phyloP scores from a whole-genome alignment of 2,113 vertebrate genomes.

The Brachionichthys hirsutus region DNA sequence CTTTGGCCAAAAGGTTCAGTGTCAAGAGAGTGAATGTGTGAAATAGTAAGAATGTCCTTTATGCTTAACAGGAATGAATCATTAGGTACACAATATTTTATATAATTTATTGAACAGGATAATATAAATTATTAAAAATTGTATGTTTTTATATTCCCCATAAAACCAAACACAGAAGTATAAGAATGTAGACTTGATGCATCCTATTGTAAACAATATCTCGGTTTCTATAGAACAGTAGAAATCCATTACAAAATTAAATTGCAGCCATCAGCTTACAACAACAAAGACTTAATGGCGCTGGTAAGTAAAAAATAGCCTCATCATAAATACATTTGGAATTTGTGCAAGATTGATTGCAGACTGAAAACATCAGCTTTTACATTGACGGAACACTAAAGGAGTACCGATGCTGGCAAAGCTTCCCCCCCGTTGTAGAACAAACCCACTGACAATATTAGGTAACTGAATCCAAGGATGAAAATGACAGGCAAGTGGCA shows the following conservation, averaged over 20 bases:
- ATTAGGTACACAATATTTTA: background rate
- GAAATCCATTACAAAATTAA: background rate
- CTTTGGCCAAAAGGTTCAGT: too few relatives aligned
- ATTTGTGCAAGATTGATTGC: slow-evolving; percentile 9
- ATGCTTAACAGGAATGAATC: too few relatives aligned
- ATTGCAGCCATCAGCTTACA: slow-evolving; percentile 1
- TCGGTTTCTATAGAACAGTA: background rate
- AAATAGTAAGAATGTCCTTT: too few relatives aligned
- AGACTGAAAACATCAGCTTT: slow-evolving; percentile 15
- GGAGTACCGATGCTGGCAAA: background rate
- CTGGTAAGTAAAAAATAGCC: background rate
- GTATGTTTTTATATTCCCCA: background rate
- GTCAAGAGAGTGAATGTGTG: too few relatives aligned
- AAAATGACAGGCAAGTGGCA: background rate
- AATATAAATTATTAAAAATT: slow-evolving; percentile 1
- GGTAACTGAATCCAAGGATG: slow-evolving; percentile 10
- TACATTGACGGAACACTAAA: background rate
- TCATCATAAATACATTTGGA: slow-evolving; percentile 28
- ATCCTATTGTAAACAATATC: slow-evolving; percentile 22
- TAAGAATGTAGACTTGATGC: slow-evolving; percentile 2
- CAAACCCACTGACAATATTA: background rate
- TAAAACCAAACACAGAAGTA: background rate
- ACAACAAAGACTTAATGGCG: background rate
- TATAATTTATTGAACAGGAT: slow-evolving; percentile 20
- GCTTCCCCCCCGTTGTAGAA: background rate